Percentiles rank a stretch among this genome's conserved stretches.
Evolutionary conservation across 2,797 vertebrate species (phyloP).

Genomic region (Erpetoichthys calabaricus): DNA sequence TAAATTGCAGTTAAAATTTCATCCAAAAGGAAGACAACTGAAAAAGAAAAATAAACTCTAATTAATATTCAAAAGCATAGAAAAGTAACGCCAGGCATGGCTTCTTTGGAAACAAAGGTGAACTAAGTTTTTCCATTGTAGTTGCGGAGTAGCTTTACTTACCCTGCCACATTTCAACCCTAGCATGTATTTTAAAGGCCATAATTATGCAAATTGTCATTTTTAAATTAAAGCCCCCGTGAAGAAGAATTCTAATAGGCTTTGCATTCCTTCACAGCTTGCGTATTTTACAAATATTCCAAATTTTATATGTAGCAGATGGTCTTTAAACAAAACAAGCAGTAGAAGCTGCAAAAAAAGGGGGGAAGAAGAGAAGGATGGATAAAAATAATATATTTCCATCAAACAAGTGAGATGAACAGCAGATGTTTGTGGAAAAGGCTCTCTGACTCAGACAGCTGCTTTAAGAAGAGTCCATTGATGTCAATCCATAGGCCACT

Average conservation of each 20-base stretch:
- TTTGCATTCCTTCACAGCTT: constrained; percentile 38
- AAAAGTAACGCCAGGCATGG: too few relatives aligned
- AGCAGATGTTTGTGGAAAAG: constrained; percentile 75
- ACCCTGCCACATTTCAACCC: too few relatives aligned
- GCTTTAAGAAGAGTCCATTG: constrained; percentile 53
- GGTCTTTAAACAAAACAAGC: constrained; percentile 62
- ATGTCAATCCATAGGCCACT: constrained; percentile 49
- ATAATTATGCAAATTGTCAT: neutral
- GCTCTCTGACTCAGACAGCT: constrained; percentile 54
- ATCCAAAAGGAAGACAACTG: too few relatives aligned
- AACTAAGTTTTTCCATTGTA: too few relatives aligned
- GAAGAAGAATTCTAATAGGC: constrained; percentile 21
- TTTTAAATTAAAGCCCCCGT: constrained; percentile 10
- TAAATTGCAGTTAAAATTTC: too few relatives aligned
- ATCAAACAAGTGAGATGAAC: constrained; percentile 69
- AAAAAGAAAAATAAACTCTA: too few relatives aligned
- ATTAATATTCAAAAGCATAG: too few relatives aligned
- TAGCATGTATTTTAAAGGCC: too few relatives aligned
- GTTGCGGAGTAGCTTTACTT: too few relatives aligned
- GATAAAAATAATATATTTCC: constrained; percentile 67
- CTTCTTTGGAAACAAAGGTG: too few relatives aligned
- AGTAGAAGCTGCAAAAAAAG: constrained; percentile 50
- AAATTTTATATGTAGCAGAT: constrained; percentile 74
- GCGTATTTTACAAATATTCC: constrained; percentile 46
- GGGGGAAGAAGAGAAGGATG: constrained; percentile 32